Evolutionary conservation across 1,140 invertebrate species (phyloP).

Genomic region (Dermatophagoides farinae): DNA sequence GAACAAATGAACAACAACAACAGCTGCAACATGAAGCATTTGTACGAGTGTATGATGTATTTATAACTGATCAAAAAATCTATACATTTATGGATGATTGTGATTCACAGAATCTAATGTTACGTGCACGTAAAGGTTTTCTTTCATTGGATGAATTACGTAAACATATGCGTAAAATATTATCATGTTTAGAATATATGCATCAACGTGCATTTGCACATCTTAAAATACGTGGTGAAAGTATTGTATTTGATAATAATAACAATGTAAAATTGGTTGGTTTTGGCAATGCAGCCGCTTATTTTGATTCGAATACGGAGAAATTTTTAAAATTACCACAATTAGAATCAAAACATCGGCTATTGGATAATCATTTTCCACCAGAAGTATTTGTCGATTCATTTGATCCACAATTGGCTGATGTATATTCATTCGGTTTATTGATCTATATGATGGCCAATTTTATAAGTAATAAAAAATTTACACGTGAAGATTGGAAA

Average conservation of each 20-base stretch:
- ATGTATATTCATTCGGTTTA: not conserved
- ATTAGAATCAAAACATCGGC: not conserved
- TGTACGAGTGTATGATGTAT: not conserved
- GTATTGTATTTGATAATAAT: not conserved
- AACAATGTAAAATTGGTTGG: not conserved
- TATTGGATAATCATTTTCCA: not conserved
- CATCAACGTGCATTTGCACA: not conserved
- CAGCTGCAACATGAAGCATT: not conserved
- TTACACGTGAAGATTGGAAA: not conserved
- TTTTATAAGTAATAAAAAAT: not conserved
- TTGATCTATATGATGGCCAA: not conserved
- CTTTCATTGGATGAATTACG: not conserved
- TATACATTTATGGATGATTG: not conserved
- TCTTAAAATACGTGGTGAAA: not conserved
- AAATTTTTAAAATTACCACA: slow-evolving; percentile 1
- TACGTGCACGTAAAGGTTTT: not conserved
- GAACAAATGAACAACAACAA: not conserved
- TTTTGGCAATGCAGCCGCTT: not conserved
- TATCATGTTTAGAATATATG: not conserved
- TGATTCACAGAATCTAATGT: not conserved
- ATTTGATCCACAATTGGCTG: not conserved
- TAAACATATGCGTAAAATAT: not conserved
- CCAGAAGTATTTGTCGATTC: not conserved
- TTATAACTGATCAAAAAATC: not conserved
- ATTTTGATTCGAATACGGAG: not conserved